Percentiles rank a stretch among this genome's conserved stretches.
These are phyloP conservation scores for Propsilocerus akamusi DNA, from an alignment of 1,140 invertebrate species.

Conservation along the genomic window DNA sequence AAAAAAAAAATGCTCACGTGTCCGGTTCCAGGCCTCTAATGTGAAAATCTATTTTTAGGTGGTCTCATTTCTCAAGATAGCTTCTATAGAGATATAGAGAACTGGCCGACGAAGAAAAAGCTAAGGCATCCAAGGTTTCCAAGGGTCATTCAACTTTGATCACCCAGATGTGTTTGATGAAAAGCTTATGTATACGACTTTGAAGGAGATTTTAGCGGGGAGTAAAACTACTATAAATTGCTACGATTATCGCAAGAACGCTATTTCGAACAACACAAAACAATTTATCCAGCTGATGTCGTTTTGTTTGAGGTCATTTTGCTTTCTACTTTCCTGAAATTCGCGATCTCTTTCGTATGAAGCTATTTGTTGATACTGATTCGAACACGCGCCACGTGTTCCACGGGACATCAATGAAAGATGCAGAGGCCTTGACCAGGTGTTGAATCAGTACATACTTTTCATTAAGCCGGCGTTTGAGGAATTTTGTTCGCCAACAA, in stretches of 20 bases:
- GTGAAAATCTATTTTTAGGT: conserved; percentile 8
- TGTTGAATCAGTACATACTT: conserved; percentile 91
- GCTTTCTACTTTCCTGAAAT: conserved; percentile 95
- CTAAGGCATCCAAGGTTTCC: conserved; percentile 71
- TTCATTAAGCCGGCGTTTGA: conserved; percentile 98
- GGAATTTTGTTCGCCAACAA: conserved; percentile 97
- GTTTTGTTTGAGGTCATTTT: conserved; percentile 96
- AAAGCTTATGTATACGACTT: conserved; percentile 45
- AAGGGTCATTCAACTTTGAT: conserved; percentile 95
- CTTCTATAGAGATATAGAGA: conserved; percentile 89
- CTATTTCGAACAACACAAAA: conserved; percentile 52
- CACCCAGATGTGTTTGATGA: conserved; percentile 91
- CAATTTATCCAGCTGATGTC: conserved; percentile 94
- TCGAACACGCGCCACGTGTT: conserved; percentile 81
- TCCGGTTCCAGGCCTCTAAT: too few relatives aligned
- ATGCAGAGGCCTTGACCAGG: conserved; percentile 81
- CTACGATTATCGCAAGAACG: conserved; percentile 79
- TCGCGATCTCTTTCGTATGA: conserved; percentile 93
- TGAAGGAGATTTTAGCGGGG: conserved; percentile 64
- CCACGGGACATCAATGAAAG: conserved; percentile 87
- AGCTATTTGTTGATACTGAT: conserved; percentile 97
- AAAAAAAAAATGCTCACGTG: too few relatives aligned
- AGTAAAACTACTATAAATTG: conserved; percentile 71
- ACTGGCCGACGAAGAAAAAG: conserved; percentile 58
- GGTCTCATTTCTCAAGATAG: conserved; percentile 90